Base-by-base conservation (phyloP, 2,888 invertebrate species). In the Watsonalla binaria region DNA sequence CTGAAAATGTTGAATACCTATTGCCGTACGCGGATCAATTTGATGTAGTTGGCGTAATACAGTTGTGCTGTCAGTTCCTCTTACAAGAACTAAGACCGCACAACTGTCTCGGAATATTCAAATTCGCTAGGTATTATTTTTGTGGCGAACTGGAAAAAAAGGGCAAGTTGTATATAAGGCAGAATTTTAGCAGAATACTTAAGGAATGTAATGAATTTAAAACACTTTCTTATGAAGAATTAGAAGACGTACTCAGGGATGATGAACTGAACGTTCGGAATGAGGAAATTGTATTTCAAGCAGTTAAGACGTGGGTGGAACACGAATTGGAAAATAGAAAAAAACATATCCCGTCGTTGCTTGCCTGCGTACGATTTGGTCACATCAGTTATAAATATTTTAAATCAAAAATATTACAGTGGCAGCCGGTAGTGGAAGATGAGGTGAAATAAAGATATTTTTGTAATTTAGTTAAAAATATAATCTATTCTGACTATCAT, bases 221-320 rank as follows among this genome's bases (percentile, higher is more conserved):
- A 72, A 88, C 92, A 51, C 82, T 95, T 52, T 80, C 90, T 5
- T 85, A 85, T 50, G 92, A 93, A 49, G 94, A 95, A 70, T 76
- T 96, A 47, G 89, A 92, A 65, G 92, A 92, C 55, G 92, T 95
- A 59, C 83, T 96, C 51, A 81, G 88, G 52, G 94, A 95, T 69
- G 96, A 96, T 71, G 93, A 94, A 70, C 81, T 96, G 51, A 96
- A 96, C 79, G 93, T 94, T 15, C 91, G 92, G 57, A 92, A 92
- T 65, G 96, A 96, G 84, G 94, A 95, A 80, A 90, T 92, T 55
- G 95, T 95, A 46, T 95, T 95, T 79, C 94, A 95, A 76, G 94
- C 95, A 5, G 91, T 95, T 13, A 92, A 93, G 76, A 92, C 91
- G 51, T 96, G 96, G 96, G 85, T 94, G 34, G 93, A 94, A 67